Evolutionary conservation across 92 coral and sea anemone species (phyloP), one percentile per base, ranked within the genome.

Genomic region (Actinernus sp.): DNA sequence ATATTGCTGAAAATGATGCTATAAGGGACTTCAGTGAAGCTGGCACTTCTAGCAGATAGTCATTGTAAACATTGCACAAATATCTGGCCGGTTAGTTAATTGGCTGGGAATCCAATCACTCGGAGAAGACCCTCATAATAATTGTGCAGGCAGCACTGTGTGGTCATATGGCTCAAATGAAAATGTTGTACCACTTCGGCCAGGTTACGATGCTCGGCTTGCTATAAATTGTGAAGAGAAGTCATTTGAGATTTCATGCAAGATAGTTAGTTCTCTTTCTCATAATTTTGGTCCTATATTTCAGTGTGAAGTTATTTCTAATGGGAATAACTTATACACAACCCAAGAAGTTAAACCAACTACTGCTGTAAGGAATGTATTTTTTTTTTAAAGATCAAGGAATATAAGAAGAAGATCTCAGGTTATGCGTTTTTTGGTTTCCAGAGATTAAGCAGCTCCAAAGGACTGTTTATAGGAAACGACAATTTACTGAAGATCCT

Each of bases 171-270:
- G 61, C 4, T 56, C 63, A 2, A 50, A 49, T 21, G 36, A 61
- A 27, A 61, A 31, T 39, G 50, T 61, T 46, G 61, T 71, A 34
- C 80, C 51, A 21, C 71, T 73, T 12, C 60, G 54, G 49, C 80
- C 80, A 60, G 80, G 80, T 5, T 73, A 73, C 45, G 71, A 73
- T 46, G 60, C 80, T 28, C 26, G 71, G 57, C 69, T 59, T 30
- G 21, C 30, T 49, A 49, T 40, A 30, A 73, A 59, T 73, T 59
- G 14, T 21, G 31, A 73, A 16, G 71, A 33, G 43, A 29, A 29
- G 39, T 32, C 61, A 45, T 70, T 18, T 73, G 71, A 73, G 41
- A 38, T 73, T 43, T 58, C 60, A 9, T 73, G 71, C 20, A 60
- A 31, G 53, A 61, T 61, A 39, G 38, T 61, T 14, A 36, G 45